Conservation (phyloP, 2,888 invertebrate genomes). For the Rhabditoides inermis region DNA sequence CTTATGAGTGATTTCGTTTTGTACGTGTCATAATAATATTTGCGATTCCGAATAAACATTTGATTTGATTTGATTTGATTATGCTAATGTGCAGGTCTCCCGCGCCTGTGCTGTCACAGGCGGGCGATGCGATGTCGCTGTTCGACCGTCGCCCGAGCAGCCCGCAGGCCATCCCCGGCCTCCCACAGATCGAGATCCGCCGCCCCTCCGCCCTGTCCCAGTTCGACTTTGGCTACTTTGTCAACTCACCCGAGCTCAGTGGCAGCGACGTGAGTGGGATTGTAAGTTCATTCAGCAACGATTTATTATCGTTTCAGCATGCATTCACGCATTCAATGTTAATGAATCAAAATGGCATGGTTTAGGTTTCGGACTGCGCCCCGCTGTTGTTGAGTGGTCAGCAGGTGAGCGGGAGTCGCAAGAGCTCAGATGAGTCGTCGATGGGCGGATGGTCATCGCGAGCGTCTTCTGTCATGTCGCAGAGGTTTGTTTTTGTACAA, state of each 20-base stretch:
- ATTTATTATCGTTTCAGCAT: not conserved
- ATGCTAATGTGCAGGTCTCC: too few relatives aligned
- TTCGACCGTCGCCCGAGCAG: conserved; percentile 41
- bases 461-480: conserved; percentile 48
- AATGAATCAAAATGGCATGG: not conserved
- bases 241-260: conserved; percentile 46
- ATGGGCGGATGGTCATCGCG: conserved; percentile 49
- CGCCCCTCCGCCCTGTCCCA: conserved; percentile 49
- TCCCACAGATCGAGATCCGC: conserved; percentile 49
- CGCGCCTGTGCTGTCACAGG: too few relatives aligned
- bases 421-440: conserved; percentile 37
- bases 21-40: too few relatives aligned
- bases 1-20: too few relatives aligned
- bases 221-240: conserved; percentile 51
- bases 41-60: too few relatives aligned
- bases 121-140: conserved; percentile 18
- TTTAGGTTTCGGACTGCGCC: conserved; percentile 45
- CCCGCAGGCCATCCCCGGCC: conserved; percentile 49
- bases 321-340: not conserved
- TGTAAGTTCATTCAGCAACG: not conserved
- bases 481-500: too few relatives aligned
- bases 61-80: too few relatives aligned
- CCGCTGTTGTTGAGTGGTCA: conserved; percentile 42
- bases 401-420: conserved; percentile 21
- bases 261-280: conserved; percentile 19